phyloP scores from a whole-genome alignment of 2,797 vertebrate species.

The Phylloscopus collybita region DNA sequence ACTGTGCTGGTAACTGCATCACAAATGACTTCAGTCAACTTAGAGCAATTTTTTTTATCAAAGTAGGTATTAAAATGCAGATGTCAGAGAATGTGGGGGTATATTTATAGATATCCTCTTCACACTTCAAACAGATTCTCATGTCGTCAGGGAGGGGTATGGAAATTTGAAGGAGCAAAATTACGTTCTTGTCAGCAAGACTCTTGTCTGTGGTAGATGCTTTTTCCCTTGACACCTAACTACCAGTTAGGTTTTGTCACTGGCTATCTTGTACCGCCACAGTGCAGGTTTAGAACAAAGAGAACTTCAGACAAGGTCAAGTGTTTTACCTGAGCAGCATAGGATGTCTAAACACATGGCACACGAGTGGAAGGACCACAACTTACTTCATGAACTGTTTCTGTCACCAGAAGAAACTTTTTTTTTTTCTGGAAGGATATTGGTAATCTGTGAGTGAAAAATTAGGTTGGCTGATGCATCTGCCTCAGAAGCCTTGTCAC shows the following conservation, averaged over 20 bases:
- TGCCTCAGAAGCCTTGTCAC: neutral
- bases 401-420: neutral
- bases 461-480: neutral
- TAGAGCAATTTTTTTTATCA: neutral
- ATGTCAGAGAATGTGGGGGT: fast-evolving
- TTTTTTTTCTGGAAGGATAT: neutral
- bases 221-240: neutral
- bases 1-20: neutral
- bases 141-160: neutral
- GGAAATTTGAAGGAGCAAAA: neutral
- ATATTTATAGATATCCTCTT: neutral
- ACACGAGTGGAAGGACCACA: neutral
- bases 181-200: neutral
- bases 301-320: neutral
- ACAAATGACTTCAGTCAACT: neutral
- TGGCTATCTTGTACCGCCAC: neutral
- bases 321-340: neutral
- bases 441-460: neutral
- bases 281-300: neutral
- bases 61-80: neutral
- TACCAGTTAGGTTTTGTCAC: neutral
- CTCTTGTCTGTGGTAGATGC: neutral
- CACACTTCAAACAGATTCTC: neutral
- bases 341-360: neutral
- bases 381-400: neutral